These are phyloP conservation scores for Conomelus anceps DNA, from an alignment of 2,888 invertebrate genomes.

Conservation along the genomic window DNA sequence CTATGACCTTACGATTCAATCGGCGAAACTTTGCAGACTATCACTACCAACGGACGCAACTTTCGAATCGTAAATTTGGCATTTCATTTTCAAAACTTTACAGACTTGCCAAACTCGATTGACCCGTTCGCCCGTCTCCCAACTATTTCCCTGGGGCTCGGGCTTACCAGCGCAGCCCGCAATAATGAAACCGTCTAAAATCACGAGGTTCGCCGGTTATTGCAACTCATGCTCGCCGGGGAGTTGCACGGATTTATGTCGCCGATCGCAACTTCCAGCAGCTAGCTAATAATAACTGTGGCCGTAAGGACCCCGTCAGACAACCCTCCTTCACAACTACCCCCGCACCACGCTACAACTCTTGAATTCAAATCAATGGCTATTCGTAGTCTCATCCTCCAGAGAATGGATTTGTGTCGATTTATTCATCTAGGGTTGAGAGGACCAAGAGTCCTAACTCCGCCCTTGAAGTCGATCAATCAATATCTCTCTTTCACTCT, in stretches of 20 bases:
- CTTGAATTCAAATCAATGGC: too few species aligned
- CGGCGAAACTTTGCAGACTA: neutral
- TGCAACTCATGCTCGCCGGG: neutral
- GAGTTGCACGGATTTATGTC: neutral
- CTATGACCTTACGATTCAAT: neutral
- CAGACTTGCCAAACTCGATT: neutral
- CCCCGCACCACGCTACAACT: too few species aligned
- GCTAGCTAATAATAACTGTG: neutral
- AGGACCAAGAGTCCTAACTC: too few species aligned
- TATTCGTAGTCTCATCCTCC: too few species aligned
- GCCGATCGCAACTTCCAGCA: neutral
- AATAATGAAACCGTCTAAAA: neutral
- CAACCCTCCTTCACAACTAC: too few species aligned
- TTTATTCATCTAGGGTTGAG: too few species aligned
- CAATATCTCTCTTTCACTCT: too few species aligned
- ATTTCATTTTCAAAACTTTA: neutral
- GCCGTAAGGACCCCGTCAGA: neutral
- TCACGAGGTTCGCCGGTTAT: neutral
- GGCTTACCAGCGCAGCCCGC: too few species aligned
- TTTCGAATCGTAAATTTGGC: neutral
- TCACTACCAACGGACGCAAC: neutral
- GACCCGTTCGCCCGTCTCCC: neutral
- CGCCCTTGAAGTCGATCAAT: too few species aligned
- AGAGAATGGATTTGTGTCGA: too few species aligned
- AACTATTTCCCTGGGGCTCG: neutral